phyloP scores from a whole-genome alignment of 2,797 vertebrate genomes.

The Meriones psammophilus region DNA sequence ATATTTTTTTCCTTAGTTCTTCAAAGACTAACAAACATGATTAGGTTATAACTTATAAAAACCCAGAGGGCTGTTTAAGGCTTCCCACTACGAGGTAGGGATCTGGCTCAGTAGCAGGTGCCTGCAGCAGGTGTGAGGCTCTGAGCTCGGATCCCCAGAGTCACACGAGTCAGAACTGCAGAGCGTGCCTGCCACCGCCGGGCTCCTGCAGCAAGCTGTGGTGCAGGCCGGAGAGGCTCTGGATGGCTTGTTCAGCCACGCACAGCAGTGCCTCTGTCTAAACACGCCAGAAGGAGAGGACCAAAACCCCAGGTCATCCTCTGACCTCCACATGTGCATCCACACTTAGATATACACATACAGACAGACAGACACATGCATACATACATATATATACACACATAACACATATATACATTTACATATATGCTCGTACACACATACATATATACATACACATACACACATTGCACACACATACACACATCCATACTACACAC shows the following conservation, averaged over 20 bases:
- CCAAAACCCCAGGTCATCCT: neutral
- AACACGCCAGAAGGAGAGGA: neutral
- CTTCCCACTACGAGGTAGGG: neutral
- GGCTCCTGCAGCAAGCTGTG: neutral
- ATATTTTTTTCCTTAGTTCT: neutral
- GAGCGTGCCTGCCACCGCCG: neutral
- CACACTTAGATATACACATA: neutral
- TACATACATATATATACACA: neutral
- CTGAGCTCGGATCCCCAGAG: neutral
- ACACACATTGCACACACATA: neutral
- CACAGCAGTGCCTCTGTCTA: neutral
- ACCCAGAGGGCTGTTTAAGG: neutral
- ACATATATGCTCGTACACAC: neutral
- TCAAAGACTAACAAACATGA: slow-evolving; percentile 41
- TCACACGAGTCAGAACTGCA: neutral
- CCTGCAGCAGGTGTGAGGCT: neutral
- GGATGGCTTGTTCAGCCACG: neutral
- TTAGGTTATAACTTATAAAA: slow-evolving; percentile 29
- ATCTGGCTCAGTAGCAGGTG: neutral
- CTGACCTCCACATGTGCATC: neutral
- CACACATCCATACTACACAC: neutral
- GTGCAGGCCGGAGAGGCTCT: neutral
- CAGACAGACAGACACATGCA: too few species aligned
- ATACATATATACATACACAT: neutral
- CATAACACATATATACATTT: neutral